Evolutionary conservation across 2,888 invertebrate genomes (phyloP).

Genomic region (Fissipunctia ypsillon): DNA sequence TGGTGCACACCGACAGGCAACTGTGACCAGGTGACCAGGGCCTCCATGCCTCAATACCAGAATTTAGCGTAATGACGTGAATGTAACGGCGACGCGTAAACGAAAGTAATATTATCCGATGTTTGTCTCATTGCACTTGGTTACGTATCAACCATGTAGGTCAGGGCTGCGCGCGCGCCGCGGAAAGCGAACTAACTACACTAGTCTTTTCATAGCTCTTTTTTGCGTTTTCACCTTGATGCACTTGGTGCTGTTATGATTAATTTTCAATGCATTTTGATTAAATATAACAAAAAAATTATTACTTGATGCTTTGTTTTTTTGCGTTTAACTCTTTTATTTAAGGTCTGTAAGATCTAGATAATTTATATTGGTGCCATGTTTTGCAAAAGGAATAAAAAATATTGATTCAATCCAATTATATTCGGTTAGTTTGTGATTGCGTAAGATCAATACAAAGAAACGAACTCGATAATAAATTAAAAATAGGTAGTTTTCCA

Average conservation of each 20-base stretch:
- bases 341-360: conserved; percentile 9
- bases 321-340: conserved; percentile 23
- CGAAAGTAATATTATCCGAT: conserved; percentile 66
- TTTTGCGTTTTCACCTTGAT: conserved; percentile 69
- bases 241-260: conserved; percentile 51
- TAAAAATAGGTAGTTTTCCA: not conserved
- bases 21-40: too few relatives aligned
- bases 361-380: not conserved
- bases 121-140: conserved; percentile 70
- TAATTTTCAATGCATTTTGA: conserved; percentile 48
- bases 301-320: not conserved
- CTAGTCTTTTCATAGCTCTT: conserved; percentile 62
- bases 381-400: conserved; percentile 9
- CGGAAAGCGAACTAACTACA: conserved; percentile 65
- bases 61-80: conserved; percentile 55
- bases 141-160: conserved; percentile 62
- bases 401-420: not conserved
- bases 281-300: conserved; percentile 7
- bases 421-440: too few relatives aligned
- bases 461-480: not conserved
- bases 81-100: conserved; percentile 55
- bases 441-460: conserved; percentile 3
- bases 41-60: conserved; percentile 5
- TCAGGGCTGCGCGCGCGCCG: conserved; percentile 67
- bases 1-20: too few relatives aligned